Conservation (phyloP, 2,888 invertebrate species). For the Gibbula magus region DNA sequence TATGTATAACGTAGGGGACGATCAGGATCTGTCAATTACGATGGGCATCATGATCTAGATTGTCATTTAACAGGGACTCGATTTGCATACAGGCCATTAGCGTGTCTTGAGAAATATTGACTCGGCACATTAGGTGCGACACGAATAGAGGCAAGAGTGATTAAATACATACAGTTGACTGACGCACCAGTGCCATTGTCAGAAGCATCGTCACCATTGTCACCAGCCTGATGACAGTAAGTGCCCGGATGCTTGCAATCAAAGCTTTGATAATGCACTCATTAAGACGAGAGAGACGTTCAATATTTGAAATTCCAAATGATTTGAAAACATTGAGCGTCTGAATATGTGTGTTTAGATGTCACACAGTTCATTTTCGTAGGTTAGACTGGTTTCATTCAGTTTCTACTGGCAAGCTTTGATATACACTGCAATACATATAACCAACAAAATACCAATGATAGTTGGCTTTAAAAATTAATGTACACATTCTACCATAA, state of each 20-base stretch:
- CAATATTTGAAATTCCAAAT: conserved; percentile 15
- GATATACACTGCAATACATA: too few relatives aligned
- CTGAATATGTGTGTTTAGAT: too few relatives aligned
- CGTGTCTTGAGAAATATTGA: background rate
- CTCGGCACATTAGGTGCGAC: background rate
- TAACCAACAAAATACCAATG: too few relatives aligned
- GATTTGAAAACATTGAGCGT: background rate
- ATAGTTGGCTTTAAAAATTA: too few relatives aligned
- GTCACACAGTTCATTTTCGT: too few relatives aligned
- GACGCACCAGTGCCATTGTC: background rate
- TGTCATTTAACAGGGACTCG: background rate
- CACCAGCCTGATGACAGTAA: background rate
- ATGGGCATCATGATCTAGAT: background rate
- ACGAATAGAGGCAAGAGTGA: background rate
- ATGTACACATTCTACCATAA: too few relatives aligned
- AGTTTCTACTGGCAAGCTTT: too few relatives aligned
- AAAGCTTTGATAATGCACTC: conserved; percentile 5
- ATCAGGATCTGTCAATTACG: background rate
- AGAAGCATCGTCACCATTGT: background rate
- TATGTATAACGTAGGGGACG: background rate
- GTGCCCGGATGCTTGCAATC: background rate
- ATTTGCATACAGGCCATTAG: background rate
- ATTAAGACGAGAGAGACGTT: background rate
- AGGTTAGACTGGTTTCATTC: too few relatives aligned
- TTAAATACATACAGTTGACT: too few relatives aligned